Percentiles rank a stretch among this genome's conserved stretches.
Evolutionary conservation across 2,113 vertebrate genomes (phyloP).

Genomic region (Anolis sagrei): DNA sequence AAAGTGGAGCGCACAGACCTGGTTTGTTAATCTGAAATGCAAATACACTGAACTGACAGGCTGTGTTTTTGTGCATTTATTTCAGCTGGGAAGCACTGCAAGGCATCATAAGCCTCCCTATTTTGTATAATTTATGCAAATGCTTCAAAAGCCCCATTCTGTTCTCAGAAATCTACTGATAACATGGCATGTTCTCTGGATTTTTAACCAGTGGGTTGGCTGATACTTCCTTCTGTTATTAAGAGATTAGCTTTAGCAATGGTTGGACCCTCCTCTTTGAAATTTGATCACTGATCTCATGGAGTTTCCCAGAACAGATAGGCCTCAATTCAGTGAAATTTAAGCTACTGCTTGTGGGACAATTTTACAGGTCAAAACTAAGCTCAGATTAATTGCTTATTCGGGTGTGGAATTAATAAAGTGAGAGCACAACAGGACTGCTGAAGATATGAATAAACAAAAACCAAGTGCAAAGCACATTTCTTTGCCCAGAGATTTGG

Average conservation of each 20-base stretch:
- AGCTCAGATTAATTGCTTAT: slow-evolving; percentile 29
- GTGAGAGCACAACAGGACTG: neutral
- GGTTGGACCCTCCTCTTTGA: slow-evolving; percentile 14
- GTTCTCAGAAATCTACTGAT: slow-evolving; percentile 49
- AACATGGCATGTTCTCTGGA: slow-evolving; percentile 29
- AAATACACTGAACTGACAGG: slow-evolving; percentile 35
- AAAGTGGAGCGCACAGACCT: slow-evolving; percentile 31
- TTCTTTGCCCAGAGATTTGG: slow-evolving; percentile 10
- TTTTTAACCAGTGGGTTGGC: slow-evolving; percentile 29
- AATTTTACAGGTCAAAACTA: slow-evolving; percentile 47
- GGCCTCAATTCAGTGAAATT: slow-evolving; percentile 53
- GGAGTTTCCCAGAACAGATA: slow-evolving; percentile 37
- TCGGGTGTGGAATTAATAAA: slow-evolving; percentile 55
- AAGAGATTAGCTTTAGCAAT: slow-evolving; percentile 40
- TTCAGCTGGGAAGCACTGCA: slow-evolving; percentile 44
- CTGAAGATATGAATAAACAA: slow-evolving; percentile 48
- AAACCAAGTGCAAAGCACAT: slow-evolving; percentile 13
- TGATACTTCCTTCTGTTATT: slow-evolving; percentile 30
- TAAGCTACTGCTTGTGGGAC: slow-evolving; percentile 20
- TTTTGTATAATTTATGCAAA: slow-evolving; percentile 66
- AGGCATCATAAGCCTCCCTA: slow-evolving; percentile 42
- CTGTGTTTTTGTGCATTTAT: slow-evolving; percentile 59
- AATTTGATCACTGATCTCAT: slow-evolving; percentile 55
- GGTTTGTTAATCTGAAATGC: slow-evolving; percentile 56
- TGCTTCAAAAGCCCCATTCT: slow-evolving; percentile 48